Evolutionary conservation across 2,888 invertebrate species (phyloP), one percentile per base, ranked within the genome.

Genomic region (Ferdinandea cuprea): DNA sequence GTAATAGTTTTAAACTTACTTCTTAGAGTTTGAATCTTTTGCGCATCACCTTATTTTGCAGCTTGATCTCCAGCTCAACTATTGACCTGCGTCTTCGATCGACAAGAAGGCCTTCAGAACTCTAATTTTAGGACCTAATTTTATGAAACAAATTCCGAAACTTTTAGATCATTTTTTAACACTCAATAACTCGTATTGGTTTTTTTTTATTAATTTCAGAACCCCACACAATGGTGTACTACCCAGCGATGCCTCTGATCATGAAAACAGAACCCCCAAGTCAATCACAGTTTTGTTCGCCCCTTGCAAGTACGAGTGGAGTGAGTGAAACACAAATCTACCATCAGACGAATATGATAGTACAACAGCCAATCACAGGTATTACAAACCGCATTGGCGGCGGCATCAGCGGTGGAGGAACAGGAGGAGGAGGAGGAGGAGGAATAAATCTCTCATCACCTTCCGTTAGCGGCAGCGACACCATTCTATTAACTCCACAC

Each of bases 191-290:
- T 6, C n/a, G n/a, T n/a, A 7, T n/a, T 19, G 1, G 28, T 8
- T 15, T 3, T 15, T 19, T 40, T 92, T 92, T 88, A 90, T 89
- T 86, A 9, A 46, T 85, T 87, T 5, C 71, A 91, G 91, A 90
- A 85, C 86, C 87, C 80, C 85, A 85, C 86, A 91, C 90, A 84
- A 91, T 91, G 91, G 91, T 91, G 69, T 91, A 91, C 86, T 90
- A 91, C 85, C 88, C 90, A 79, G 88, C 91, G 54, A 88, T 89
- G 71, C 90, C 89, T 79, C 86, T 91, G 63, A 89, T 91, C 73
- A 89, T 91, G 86, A 91, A 91, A 88, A 88, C 89, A 32, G 91
- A 91, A 84, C 89, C 89, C 81, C 86, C 89, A 74, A 87, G 87
- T 65, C 89, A 90, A 86, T 78, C 88, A 54, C 89, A 90, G 65